These are phyloP conservation scores for Phrynocephalus guinanensis DNA, from an alignment of 2,797 vertebrate species.

Conservation along the genomic window DNA sequence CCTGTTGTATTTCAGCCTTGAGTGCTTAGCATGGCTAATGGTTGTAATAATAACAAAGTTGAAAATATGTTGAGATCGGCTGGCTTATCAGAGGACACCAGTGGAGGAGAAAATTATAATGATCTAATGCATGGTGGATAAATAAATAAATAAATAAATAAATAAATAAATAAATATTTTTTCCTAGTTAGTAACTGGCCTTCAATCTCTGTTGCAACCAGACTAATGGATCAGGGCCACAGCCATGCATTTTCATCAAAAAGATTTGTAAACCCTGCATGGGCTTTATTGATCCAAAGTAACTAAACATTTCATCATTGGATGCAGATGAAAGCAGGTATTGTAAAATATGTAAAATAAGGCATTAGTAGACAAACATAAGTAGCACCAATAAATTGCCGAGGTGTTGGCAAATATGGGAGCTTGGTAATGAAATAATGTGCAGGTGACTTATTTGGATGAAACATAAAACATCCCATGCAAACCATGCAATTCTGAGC, in stretches of 20 bases:
- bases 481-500: slow-evolving; percentile 51
- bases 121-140: neutral
- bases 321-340: slow-evolving; percentile 58
- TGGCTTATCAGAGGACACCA: too few relatives aligned
- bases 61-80: too few relatives aligned
- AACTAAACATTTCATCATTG: slow-evolving; percentile 59
- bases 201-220: neutral
- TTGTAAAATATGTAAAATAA: slow-evolving; percentile 72
- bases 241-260: slow-evolving; percentile 41
- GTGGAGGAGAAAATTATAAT: too few relatives aligned
- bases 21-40: too few relatives aligned
- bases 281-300: slow-evolving; percentile 44
- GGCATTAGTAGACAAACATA: slow-evolving; percentile 69
- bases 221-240: neutral
- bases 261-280: slow-evolving; percentile 42
- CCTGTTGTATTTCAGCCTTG: too few relatives aligned
- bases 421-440: slow-evolving; percentile 71
- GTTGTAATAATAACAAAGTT: too few relatives aligned
- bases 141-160: too few relatives aligned
- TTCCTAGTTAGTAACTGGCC: slow-evolving; percentile 1
- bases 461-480: slow-evolving; percentile 58
- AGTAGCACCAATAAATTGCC: slow-evolving; percentile 74
- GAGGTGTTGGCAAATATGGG: slow-evolving; percentile 68
- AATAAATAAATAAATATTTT: too few relatives aligned
- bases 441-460: slow-evolving; percentile 70